Conservation (phyloP, 2,113 vertebrate species). For the Vulpes ferrilata region DNA sequence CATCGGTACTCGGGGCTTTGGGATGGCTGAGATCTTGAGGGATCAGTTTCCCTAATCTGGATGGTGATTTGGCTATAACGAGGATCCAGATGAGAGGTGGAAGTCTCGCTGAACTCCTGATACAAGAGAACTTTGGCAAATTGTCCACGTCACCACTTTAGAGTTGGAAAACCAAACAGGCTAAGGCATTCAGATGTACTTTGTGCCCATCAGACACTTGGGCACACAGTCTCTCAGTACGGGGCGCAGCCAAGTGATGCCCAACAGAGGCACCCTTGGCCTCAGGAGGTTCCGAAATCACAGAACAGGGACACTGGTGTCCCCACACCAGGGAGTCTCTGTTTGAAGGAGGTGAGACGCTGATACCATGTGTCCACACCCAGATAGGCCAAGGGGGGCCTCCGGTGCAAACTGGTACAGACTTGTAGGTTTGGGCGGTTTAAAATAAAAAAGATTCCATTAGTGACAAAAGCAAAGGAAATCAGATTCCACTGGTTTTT, state of each 20-base stretch:
- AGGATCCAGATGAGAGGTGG: background rate
- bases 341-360: background rate
- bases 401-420: background rate
- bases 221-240: background rate
- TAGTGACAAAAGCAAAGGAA: background rate
- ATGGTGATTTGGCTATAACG: conserved; percentile 34
- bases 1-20: background rate
- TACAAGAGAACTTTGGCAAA: conserved; percentile 55
- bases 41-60: background rate
- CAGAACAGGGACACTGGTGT: background rate
- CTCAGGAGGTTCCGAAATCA: background rate
- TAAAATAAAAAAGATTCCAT: background rate
- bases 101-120: background rate
- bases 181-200: background rate
- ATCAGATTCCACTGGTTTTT: background rate
- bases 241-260: background rate
- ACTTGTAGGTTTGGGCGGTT: accelerated
- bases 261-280: background rate
- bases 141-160: background rate
- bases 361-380: background rate
- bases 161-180: background rate
- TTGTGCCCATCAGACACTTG: accelerated
- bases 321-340: background rate
- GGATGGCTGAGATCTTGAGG: background rate
- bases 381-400: background rate